A percentile compares a stretch with the other conserved stretches of the same genome.
These are phyloP conservation scores for Etheostoma cragini DNA, from an alignment of 2,113 vertebrate genomes.

Conservation along the genomic window DNA sequence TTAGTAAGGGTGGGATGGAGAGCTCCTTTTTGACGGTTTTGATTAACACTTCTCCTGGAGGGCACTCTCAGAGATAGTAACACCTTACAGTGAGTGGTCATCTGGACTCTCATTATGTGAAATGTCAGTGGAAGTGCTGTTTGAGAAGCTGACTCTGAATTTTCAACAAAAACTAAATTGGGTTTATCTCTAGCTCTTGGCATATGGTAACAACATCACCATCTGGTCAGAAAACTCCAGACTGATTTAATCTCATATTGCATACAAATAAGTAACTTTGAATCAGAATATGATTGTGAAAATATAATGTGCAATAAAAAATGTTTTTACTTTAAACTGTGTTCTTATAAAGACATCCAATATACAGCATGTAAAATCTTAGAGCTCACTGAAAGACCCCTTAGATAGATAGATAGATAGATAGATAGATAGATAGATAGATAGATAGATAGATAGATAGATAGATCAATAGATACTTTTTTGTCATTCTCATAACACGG, in stretches of 20 bases:
- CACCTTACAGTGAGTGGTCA: constrained; percentile 45
- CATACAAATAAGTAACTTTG: constrained; percentile 13
- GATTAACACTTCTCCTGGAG: constrained; percentile 21
- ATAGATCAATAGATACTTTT: too few species aligned
- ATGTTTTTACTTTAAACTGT: not conserved
- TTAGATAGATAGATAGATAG: not conserved
- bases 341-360: not conserved
- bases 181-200: constrained; percentile 21
- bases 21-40: constrained; percentile 27
- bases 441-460: too few species aligned
- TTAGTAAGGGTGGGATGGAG: not conserved
- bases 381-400: constrained; percentile 8
- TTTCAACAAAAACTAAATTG: constrained; percentile 21
- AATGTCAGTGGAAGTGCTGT: constrained; percentile 43
- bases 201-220: constrained; percentile 35
- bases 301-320: not conserved
- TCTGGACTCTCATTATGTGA: constrained; percentile 47
- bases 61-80: constrained; percentile 49
- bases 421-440: too few species aligned
- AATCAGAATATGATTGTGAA: not conserved
- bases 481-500: too few species aligned
- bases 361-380: not conserved
- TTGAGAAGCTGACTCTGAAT: constrained; percentile 43
- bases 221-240: constrained; percentile 42
- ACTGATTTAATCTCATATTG: constrained; percentile 10